Evolutionary conservation across 2,797 vertebrate genomes (phyloP).

Genomic region (Valencia hispanica): DNA sequence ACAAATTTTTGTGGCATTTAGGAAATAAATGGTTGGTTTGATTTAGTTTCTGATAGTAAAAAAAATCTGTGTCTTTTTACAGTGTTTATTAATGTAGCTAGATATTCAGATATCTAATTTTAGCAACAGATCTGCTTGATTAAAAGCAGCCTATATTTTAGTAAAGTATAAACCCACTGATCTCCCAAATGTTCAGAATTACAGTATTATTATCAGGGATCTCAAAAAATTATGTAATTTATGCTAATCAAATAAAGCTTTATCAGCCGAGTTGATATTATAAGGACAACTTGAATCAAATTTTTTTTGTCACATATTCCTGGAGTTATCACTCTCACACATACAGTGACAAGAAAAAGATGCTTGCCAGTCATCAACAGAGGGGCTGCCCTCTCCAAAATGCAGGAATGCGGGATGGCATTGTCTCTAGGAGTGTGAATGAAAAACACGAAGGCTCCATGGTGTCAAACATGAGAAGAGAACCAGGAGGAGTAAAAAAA

Average conservation of each 20-base stretch:
- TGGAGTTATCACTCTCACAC: slow-evolving; percentile 45
- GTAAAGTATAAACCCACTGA: not conserved
- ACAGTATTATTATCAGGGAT: not conserved
- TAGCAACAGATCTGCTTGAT: not conserved
- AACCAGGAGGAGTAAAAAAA: slow-evolving; percentile 66
- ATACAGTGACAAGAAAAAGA: slow-evolving; percentile 62
- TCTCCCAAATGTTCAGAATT: not conserved
- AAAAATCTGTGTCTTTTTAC: not conserved
- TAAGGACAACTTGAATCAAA: not conserved
- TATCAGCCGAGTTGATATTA: not conserved
- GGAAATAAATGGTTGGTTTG: not conserved
- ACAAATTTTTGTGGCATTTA: not conserved
- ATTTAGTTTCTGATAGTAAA: not conserved
- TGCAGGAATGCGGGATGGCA: slow-evolving; percentile 63
- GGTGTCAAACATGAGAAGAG: slow-evolving; percentile 75
- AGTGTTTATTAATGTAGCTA: not conserved
- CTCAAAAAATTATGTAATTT: not conserved
- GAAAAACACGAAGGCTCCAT: slow-evolving; percentile 66
- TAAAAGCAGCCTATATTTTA: not conserved
- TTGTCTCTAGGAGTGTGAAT: slow-evolving; percentile 64
- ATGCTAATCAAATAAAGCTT: not conserved
- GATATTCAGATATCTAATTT: not conserved
- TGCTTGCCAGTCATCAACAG: slow-evolving; percentile 65
- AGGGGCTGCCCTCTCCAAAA: slow-evolving; percentile 64
- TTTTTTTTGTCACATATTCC: slow-evolving; percentile 34